phyloP scores from a whole-genome alignment of 2,797 vertebrate species.

The Gobio occitaniae region DNA sequence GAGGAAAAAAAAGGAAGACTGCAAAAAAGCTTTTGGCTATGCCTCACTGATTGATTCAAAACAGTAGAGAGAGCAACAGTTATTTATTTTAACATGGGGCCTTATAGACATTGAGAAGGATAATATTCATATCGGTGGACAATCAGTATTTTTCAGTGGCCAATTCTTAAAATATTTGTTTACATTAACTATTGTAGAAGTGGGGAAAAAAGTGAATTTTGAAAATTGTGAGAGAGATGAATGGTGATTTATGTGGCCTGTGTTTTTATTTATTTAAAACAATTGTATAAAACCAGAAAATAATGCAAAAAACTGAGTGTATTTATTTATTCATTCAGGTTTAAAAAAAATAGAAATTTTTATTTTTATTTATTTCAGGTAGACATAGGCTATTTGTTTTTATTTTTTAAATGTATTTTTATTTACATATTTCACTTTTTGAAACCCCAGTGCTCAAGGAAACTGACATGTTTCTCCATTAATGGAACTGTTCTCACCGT shows the following conservation, averaged over 20 bases:
- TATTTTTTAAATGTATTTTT: too few species aligned
- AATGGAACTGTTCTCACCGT: slow-evolving; percentile 5
- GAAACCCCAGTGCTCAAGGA: neutral
- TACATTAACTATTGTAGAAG: neutral
- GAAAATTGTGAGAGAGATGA: neutral
- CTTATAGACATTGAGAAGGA: neutral
- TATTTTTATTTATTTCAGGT: too few species aligned
- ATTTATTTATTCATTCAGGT: neutral
- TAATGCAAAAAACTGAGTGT: neutral
- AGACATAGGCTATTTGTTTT: too few species aligned
- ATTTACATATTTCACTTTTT: neutral
- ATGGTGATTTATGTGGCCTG: too few species aligned
- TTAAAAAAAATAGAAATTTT: too few species aligned
- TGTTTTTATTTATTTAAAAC: too few species aligned
- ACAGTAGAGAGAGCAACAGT: neutral
- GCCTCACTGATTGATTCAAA: neutral
- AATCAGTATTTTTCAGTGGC: neutral
- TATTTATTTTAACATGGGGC: neutral
- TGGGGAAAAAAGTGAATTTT: too few species aligned
- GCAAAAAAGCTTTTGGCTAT: neutral
- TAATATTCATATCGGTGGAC: neutral
- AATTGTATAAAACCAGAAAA: too few species aligned
- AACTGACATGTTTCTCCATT: neutral
- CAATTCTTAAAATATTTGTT: neutral
- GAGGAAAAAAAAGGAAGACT: neutral